Evolutionary conservation across 1,140 invertebrate genomes (phyloP).

Genomic region (Babylonia areolata): DNA sequence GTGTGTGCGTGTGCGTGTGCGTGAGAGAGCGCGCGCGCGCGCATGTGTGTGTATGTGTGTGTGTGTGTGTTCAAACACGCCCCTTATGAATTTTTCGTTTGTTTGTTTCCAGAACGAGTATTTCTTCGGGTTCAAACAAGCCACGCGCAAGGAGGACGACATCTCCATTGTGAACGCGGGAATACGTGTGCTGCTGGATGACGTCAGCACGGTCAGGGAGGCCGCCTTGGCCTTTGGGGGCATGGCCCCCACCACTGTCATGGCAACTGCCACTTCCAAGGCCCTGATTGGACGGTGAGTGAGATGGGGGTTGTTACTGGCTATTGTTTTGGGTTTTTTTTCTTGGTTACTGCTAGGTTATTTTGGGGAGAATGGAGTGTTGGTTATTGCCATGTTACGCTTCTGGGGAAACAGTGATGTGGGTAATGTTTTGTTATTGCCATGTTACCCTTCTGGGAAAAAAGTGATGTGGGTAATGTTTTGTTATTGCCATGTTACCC

Average conservation of each 20-base stretch:
- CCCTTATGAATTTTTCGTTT: too few species aligned
- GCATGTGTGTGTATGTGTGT: not conserved
- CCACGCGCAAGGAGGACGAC: conserved; percentile 92
- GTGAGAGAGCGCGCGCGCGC: not conserved
- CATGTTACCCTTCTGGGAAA: too few species aligned
- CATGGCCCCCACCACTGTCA: conserved; percentile 91
- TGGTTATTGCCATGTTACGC: too few species aligned
- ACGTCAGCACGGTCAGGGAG: conserved; percentile 78
- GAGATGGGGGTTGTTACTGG: not conserved
- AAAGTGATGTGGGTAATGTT: too few species aligned
- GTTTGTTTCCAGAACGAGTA: conserved; percentile 78
- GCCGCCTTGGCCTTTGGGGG: conserved; percentile 88
- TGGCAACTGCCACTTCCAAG: conserved; percentile 83
- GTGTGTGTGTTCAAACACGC: not conserved
- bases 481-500: too few species aligned
- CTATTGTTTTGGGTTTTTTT: not conserved
- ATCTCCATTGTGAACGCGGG: conserved; percentile 93
- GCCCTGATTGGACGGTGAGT: conserved; percentile 80
- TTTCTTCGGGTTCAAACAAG: conserved; percentile 93
- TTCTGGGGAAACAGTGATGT: too few species aligned
- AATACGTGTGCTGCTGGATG: conserved; percentile 67
- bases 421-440: too few species aligned
- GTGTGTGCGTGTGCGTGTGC: not conserved
- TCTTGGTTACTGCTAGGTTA: not conserved
- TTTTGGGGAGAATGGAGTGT: not conserved